Base-by-base conservation (phyloP, 2,888 invertebrate species). In the Frankliniella intonsa region DNA sequence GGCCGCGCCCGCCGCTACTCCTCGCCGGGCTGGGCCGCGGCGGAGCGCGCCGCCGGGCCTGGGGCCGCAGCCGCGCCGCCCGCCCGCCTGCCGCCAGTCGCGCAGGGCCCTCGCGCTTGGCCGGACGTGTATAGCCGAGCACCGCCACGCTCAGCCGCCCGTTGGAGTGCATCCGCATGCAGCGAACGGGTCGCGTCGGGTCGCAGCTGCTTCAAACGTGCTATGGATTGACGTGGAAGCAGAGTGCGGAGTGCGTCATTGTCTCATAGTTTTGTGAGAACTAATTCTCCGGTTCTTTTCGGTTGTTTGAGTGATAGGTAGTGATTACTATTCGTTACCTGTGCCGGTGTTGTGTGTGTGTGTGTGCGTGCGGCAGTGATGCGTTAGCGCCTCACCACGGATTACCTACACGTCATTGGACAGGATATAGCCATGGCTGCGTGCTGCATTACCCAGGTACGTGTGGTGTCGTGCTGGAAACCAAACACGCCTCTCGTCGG, bases 371-470 rank as follows among this genome's bases (percentile, higher is more conserved):
- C n/a, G 62, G 19, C 62, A 62, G 62, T 76, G 69, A 76, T 76
- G 69, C 69, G 69, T 76, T 25, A 76, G 69, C 25, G 69, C 22
- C 9, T 25, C 69, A 76, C 69, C 69, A 76, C 69, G 69, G 69
- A 76, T 76, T 76, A 76, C 69, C 69, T 8, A 2, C 9, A 12
- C 22, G 25, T 25, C 22, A 25, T 9, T 12, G 22, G 69, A 22
- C 69, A 25, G 22, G 22, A 22, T 25, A 25, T 76, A 22, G 3
- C 69, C 69, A 76, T 76, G 69, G 69, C 69, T 22, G 69, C 69
- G 22, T 76, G 69, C 25, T 76, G 69, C 25, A 76, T 76, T 22
- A 76, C 69, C 25, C 69, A 76, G 69, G 69, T 76, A 22, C 55
- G 55, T 55, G 17, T 38, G 55, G 0, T 19, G 55, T 5, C 55